Evolutionary conservation across 2,797 vertebrate species (phyloP).

Genomic region (Pteropus rufus): DNA sequence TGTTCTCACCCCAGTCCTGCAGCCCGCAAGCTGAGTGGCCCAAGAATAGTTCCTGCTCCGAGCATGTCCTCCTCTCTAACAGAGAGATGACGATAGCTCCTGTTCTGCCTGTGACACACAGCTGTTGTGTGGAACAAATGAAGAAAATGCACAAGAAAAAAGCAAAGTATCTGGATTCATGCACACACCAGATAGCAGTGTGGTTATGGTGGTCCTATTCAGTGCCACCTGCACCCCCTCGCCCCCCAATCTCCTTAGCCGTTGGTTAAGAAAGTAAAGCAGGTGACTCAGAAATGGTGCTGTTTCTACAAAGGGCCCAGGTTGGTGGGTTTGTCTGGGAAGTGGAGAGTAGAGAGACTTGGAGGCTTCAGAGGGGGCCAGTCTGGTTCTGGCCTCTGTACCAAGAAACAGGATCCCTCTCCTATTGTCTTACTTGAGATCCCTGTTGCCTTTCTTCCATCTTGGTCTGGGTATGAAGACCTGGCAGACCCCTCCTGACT

Average conservation of each 20-base stretch:
- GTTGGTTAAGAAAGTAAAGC: background rate
- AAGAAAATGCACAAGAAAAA: background rate
- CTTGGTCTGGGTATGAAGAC: background rate
- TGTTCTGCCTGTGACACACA: background rate
- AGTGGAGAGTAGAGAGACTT: background rate
- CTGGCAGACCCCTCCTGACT: background rate
- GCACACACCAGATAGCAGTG: background rate
- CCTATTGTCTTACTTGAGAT: background rate
- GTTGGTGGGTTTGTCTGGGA: background rate
- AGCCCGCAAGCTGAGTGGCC: accelerated
- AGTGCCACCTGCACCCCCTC: accelerated
- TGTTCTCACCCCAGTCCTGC: background rate
- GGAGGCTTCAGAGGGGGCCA: accelerated
- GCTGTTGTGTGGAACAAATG: background rate
- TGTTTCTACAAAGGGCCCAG: background rate
- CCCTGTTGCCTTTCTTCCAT: background rate
- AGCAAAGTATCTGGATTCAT: background rate
- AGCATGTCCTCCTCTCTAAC: background rate
- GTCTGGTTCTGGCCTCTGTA: background rate
- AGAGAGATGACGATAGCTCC: background rate
- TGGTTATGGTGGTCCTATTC: background rate
- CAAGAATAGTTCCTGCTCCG: background rate
- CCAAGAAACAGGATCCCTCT: background rate
- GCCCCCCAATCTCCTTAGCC: background rate
- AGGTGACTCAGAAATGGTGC: background rate